Evolutionary conservation across 2,888 invertebrate species (phyloP), one percentile per base, ranked within the genome.

Genomic region (Leistus spinibarbis): DNA sequence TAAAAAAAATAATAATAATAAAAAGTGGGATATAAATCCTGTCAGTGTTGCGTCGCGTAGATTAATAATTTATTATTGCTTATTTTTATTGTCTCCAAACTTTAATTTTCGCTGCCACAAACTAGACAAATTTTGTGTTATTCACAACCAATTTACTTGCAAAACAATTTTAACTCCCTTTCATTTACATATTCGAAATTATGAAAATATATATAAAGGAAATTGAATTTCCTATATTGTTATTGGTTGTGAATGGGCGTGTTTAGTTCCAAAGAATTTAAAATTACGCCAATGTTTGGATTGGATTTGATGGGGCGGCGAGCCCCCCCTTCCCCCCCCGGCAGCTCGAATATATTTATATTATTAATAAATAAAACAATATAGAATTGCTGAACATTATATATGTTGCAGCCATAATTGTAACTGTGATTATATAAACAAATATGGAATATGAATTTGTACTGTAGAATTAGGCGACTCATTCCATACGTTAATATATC

Each of bases 361-460:
- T 7, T 24, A 24, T 24, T 24, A 24, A 24, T 40, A 40, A 40
- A 2, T 10, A 40, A 40, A 40, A 40, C 2, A 40, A 7, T 10
- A 54, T 68, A 22, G 56, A 20, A 20, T 57, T 68, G 54, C 68
- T 68, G 68, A 23, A 68, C 54, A 22, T 56, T 67, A 17, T n/a
- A n/a, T n/a, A n/a, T 67, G 66, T 75, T 75, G 75, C 75, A 75
- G 75, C 75, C 75, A 75, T 75, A 75, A 64, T 63, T 75, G 75
- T 75, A 75, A 75, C 75, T 75, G 75, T 75, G 75, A 75, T 75
- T 69, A 75, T 73, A 60, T 73, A 67, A 64, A 73, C 53, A 73
- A 67, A 73, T 24, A 72, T 40, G 67, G 40, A 54, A 60, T 40
- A 67, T 20, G 24, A 60, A 60, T 73, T 73, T 73, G 73, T 73